Evolutionary conservation across 1,140 invertebrate species (phyloP).

Genomic region (Leptoteleia sp.): DNA sequence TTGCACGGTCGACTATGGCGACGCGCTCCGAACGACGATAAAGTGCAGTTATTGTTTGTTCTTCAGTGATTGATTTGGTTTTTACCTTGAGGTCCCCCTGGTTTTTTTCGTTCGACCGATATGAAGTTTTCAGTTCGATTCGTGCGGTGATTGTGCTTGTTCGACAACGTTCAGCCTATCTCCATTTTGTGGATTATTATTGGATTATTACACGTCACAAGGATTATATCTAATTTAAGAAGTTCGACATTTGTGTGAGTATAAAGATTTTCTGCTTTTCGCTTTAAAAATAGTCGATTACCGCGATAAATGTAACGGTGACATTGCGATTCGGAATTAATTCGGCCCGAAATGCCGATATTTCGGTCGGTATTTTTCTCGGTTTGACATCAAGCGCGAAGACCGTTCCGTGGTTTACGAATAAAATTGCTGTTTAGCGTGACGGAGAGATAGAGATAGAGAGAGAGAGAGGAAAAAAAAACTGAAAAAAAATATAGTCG

Average conservation of each 20-base stretch:
- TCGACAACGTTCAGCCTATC: background rate
- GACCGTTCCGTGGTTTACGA: too few relatives aligned
- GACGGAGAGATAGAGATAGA: too few relatives aligned
- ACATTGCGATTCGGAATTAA: background rate
- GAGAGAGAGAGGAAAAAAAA: too few relatives aligned
- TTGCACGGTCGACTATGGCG: conserved; percentile 53
- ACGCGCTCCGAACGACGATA: conserved; percentile 56
- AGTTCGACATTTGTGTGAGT: conserved; percentile 44
- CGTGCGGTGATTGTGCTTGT: conserved; percentile 40
- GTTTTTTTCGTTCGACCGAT: conserved; percentile 7
- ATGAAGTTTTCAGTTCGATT: conserved; percentile 36
- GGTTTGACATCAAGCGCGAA: too few relatives aligned
- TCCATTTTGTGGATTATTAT: conserved; percentile 61
- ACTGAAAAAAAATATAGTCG: too few relatives aligned
- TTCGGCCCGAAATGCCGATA: background rate
- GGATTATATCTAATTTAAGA: conserved; percentile 52
- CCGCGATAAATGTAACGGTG: conserved; percentile 2
- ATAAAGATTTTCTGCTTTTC: conserved; percentile 7
- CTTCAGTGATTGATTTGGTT: conserved; percentile 52
- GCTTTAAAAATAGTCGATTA: conserved; percentile 16
- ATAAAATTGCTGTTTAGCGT: too few relatives aligned
- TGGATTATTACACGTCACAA: conserved; percentile 61
- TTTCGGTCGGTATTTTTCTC: background rate
- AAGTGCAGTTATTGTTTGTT: conserved; percentile 63
- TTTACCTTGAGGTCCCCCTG: conserved; percentile 3